These are phyloP conservation scores for Zingel zingel DNA, from an alignment of 2,113 vertebrate genomes.

Conservation along the genomic window DNA sequence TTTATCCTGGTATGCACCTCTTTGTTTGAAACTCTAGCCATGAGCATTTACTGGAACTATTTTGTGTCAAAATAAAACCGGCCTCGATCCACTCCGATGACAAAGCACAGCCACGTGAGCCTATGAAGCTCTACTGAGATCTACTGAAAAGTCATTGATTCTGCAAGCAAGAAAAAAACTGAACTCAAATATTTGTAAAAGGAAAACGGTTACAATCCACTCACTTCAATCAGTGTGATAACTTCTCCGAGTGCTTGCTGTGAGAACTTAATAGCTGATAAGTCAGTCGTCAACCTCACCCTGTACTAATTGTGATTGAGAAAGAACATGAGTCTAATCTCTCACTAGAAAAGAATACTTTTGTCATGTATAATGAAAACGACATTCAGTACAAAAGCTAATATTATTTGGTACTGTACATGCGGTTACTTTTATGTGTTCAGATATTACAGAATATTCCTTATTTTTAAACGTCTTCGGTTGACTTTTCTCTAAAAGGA, in stretches of 20 bases:
- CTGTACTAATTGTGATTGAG: conserved; percentile 27
- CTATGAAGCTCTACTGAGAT: conserved; percentile 3
- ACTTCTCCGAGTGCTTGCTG: conserved; percentile 31
- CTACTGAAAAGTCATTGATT: neutral
- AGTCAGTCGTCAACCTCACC: conserved; percentile 20
- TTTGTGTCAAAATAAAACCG: neutral
- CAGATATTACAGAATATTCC: conserved; percentile 14
- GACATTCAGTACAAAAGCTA: conserved; percentile 3
- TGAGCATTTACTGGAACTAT: neutral
- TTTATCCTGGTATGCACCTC: neutral
- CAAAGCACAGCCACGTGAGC: neutral
- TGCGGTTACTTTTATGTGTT: neutral
- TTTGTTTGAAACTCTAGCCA: conserved; percentile 14
- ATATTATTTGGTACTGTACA: conserved; percentile 9
- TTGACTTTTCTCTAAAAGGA: conserved; percentile 13
- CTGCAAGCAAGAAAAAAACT: conserved; percentile 4
- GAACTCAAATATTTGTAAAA: neutral
- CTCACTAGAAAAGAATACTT: conserved; percentile 36
- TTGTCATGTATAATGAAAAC: conserved; percentile 4
- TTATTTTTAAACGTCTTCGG: neutral
- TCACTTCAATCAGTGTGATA: conserved; percentile 36
- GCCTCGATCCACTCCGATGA: neutral
- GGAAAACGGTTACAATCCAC: conserved; percentile 7
- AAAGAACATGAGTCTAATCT: conserved; percentile 25
- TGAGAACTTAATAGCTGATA: conserved; percentile 51